Conservation (phyloP, 2,888 invertebrate species). For the Phorcus lineatus region DNA sequence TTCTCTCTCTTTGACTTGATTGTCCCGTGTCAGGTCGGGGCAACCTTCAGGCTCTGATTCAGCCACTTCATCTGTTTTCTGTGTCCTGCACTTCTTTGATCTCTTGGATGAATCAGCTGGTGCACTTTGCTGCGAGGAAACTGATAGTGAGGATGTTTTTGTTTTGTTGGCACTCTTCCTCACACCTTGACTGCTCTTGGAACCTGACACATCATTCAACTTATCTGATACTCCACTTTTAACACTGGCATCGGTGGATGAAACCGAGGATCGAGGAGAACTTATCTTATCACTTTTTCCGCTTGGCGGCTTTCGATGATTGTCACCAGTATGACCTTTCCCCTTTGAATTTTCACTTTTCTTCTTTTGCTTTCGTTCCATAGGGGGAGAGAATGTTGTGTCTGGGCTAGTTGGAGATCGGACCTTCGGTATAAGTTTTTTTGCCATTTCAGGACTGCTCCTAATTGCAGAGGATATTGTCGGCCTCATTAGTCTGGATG, state of each 20-base stretch:
- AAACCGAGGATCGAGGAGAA: not conserved
- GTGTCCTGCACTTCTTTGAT: not conserved
- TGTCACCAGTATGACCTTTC: not conserved
- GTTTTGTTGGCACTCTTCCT: not conserved
- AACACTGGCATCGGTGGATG: slow-evolving; percentile 7
- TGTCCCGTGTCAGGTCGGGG: too few relatives aligned
- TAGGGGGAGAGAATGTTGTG: not conserved
- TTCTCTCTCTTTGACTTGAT: too few relatives aligned
- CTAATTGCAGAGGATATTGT: slow-evolving; percentile 18
- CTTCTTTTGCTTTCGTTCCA: not conserved
- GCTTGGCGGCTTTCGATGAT: not conserved
- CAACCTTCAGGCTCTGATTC: too few relatives aligned
- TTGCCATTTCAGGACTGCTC: slow-evolving; percentile 25
- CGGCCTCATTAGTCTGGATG: not conserved
- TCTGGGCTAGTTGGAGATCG: slow-evolving; percentile 5
- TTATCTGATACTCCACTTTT: not conserved
- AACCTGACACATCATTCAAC: not conserved
- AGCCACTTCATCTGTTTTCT: not conserved
- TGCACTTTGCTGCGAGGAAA: not conserved
- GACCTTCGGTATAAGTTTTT: slow-evolving; percentile 12
- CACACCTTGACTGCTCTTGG: not conserved
- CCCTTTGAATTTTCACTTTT: not conserved
- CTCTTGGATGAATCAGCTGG: not conserved
- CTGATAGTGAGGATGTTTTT: not conserved
- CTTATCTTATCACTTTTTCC: not conserved